These are phyloP conservation scores for Drosophila lacertosa DNA, from an alignment of 1,140 invertebrate genomes.

Conservation along the genomic window DNA sequence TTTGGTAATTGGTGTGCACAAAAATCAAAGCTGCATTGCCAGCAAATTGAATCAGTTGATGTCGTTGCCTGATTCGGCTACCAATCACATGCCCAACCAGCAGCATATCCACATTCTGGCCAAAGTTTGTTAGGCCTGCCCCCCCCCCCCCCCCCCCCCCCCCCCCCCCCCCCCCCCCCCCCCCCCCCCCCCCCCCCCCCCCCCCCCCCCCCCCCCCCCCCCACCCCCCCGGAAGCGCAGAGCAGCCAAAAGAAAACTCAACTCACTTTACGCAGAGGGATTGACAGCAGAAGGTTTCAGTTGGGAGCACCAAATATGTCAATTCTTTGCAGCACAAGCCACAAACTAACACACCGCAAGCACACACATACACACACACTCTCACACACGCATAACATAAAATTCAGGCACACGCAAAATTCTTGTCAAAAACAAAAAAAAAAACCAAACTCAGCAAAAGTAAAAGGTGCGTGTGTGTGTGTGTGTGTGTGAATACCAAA, in stretches of 20 bases:
- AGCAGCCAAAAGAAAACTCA: conserved; percentile 60
- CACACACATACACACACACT: conserved; percentile 15
- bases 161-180: not conserved
- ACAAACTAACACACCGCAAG: conserved; percentile 10
- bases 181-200: not conserved
- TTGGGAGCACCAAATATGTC: conserved; percentile 71
- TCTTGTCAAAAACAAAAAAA: conserved; percentile 33
- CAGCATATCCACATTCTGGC: conserved; percentile 26
- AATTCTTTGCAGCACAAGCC: conserved; percentile 60
- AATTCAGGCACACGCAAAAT: conserved; percentile 22
- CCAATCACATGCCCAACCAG: conserved; percentile 2
- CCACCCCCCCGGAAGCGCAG: conserved; percentile 53
- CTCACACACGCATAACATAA: conserved; percentile 16
- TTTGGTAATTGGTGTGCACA: conserved; percentile 63
- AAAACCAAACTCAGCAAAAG: conserved; percentile 4
- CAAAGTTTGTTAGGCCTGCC: conserved; percentile 39
- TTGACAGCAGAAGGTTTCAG: conserved; percentile 41
- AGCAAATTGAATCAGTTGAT: conserved; percentile 62
- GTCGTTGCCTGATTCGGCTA: conserved; percentile 18
- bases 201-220: not conserved
- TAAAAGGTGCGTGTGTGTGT: conserved; percentile 3
- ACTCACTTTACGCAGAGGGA: conserved; percentile 5
- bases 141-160: not conserved
- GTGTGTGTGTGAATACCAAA: conserved; percentile 34
- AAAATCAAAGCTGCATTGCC: conserved; percentile 55